A percentile compares a stretch with the other conserved stretches of the same genome.
Conservation (phyloP, 2,113 vertebrate genomes). For the Oreochromis niloticus region DNA sequence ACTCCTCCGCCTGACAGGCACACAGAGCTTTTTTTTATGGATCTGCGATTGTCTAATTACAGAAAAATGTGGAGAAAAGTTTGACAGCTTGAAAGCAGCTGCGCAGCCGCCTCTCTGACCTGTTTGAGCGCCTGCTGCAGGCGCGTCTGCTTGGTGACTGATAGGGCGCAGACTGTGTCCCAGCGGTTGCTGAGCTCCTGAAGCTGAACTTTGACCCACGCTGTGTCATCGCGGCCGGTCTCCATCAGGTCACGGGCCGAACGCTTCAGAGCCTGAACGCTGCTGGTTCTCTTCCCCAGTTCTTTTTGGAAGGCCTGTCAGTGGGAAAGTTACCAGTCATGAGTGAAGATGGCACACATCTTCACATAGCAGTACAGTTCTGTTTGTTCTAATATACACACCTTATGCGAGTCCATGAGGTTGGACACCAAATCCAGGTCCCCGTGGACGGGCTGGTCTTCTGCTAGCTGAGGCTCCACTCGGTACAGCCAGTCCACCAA, state of each 20-base stretch:
- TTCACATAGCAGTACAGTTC: not conserved
- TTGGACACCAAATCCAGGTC: conserved; percentile 97
- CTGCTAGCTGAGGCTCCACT: conserved; percentile 92
- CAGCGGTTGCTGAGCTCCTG: conserved; percentile 96
- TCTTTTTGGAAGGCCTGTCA: conserved; percentile 94
- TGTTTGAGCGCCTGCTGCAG: conserved; percentile 92
- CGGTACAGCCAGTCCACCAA: conserved; percentile 97
- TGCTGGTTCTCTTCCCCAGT: conserved; percentile 91
- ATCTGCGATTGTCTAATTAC: not conserved
- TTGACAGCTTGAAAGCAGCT: conserved; percentile 25
- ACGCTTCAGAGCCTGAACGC: conserved; percentile 89
- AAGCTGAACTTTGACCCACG: conserved; percentile 96
- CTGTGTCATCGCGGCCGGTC: conserved; percentile 89
- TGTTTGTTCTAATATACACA: conserved; percentile 23
- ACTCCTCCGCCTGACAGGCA: conserved; percentile 86
- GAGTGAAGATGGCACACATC: accelerated
- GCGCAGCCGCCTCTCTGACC: conserved; percentile 62
- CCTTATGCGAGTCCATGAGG: conserved; percentile 98
- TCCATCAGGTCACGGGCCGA: conserved; percentile 94
- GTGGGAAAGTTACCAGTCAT: not conserved
- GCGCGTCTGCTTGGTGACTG: conserved; percentile 91
- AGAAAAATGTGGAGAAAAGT: not conserved
- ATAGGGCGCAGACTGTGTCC: conserved; percentile 94
- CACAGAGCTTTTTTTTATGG: not conserved
- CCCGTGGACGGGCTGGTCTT: conserved; percentile 93